Conservation (phyloP, 2,113 vertebrate genomes). For the Antigone vipio region DNA sequence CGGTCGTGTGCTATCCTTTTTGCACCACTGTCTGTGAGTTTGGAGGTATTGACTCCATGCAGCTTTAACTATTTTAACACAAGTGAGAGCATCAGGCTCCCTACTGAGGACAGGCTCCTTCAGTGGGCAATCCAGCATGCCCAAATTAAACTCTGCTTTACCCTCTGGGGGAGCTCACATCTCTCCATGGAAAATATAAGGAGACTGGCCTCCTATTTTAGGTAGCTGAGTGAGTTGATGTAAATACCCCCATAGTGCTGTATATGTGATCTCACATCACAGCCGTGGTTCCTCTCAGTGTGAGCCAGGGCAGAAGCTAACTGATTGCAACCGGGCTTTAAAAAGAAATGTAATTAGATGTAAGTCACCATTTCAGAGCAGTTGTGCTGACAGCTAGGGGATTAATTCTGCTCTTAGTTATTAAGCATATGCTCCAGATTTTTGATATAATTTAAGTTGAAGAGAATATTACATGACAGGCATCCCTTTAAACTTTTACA, state of each 20-base stretch:
- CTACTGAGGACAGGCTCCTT: neutral
- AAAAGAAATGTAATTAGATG: slow-evolving; percentile 35
- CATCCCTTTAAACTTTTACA: slow-evolving; percentile 47
- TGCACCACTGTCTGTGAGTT: neutral
- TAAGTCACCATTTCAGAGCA: slow-evolving; percentile 38
- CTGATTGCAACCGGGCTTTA: neutral
- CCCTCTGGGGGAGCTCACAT: neutral
- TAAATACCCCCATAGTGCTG: neutral
- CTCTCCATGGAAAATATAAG: neutral
- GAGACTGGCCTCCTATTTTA: neutral
- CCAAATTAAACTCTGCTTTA: neutral
- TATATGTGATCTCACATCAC: neutral
- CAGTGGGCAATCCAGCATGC: neutral
- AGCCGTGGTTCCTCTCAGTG: neutral
- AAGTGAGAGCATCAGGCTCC: neutral
- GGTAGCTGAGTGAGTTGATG: neutral
- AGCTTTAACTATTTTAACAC: neutral
- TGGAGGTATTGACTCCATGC: neutral
- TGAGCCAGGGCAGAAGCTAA: neutral
- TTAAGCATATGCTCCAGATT: slow-evolving; percentile 41
- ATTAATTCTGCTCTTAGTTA: slow-evolving; percentile 61
- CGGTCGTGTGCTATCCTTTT: neutral
- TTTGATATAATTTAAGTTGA: slow-evolving; percentile 60
- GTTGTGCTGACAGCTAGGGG: slow-evolving; percentile 45
- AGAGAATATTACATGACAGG: slow-evolving; percentile 54